Percentiles rank a stretch among this genome's conserved stretches.
Evolutionary conservation across 2,888 invertebrate species (phyloP).

Genomic region (Oxytorus armatus): DNA sequence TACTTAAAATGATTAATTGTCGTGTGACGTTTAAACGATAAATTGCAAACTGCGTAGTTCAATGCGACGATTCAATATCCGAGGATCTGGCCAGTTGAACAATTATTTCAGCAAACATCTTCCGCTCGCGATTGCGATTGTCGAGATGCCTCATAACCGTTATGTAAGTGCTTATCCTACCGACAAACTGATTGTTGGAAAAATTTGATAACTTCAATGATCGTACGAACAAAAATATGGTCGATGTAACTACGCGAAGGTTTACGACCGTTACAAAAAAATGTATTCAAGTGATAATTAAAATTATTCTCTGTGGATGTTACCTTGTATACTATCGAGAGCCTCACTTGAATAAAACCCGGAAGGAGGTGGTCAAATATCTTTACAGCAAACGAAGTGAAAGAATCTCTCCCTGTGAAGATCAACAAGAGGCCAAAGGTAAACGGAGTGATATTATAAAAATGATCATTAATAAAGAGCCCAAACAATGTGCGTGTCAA

Average conservation of each 20-base stretch:
- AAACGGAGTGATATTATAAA: no score
- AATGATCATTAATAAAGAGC: no score
- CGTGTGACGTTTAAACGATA: not conserved
- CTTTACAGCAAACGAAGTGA: constrained; percentile 61
- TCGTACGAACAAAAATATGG: not conserved
- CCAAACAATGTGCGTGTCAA: no score
- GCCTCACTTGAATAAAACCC: constrained; percentile 52
- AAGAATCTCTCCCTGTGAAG: constrained; percentile 49
- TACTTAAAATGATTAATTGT: constrained; percentile 12
- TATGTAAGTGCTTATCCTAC: constrained; percentile 58
- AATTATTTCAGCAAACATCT: not conserved
- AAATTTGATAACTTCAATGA: no score
- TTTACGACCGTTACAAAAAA: no score
- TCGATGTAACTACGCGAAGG: not conserved
- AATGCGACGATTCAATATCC: not conserved
- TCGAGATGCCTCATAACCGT: constrained; percentile 67
- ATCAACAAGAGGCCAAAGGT: no score
- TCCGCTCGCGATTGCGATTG: constrained; percentile 7
- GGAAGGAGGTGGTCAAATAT: constrained; percentile 50
- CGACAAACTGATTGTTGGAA: constrained; percentile 64
- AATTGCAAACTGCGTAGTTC: not conserved
- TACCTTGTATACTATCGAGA: constrained; percentile 17
- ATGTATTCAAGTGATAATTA: no score
- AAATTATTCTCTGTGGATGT: not conserved
- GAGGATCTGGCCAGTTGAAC: not conserved